Evolutionary conservation across 2,797 vertebrate species (phyloP).

Genomic region (Delichon dasypus): DNA sequence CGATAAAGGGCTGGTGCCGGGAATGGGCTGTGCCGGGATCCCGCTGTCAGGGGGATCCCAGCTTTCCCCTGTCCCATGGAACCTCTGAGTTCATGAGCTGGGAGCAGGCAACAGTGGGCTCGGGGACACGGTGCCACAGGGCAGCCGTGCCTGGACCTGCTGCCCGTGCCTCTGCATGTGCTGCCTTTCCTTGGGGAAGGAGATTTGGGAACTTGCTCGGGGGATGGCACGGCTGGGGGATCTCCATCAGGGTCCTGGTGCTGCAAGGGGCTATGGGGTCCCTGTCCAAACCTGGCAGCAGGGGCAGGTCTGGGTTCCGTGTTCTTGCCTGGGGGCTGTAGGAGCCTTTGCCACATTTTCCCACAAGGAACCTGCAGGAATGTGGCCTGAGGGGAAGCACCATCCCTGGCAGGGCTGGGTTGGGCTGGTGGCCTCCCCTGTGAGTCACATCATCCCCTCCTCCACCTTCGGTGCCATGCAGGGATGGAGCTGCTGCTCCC

Average conservation of each 20-base stretch:
- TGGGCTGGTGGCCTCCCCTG: background rate
- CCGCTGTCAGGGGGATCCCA: background rate
- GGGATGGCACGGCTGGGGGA: too few species aligned
- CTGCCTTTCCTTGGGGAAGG: background rate
- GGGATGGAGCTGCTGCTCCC: background rate
- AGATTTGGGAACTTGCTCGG: background rate
- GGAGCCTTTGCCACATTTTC: background rate
- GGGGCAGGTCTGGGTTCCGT: background rate
- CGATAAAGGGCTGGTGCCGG: background rate
- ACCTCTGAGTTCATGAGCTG: background rate
- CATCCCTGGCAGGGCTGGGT: background rate
- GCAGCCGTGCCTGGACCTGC: background rate
- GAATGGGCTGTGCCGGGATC: background rate
- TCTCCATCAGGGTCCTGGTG: background rate
- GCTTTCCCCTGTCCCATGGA: background rate
- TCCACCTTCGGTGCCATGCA: background rate
- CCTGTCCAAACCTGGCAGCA: background rate
- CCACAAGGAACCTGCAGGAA: background rate
- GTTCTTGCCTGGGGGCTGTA: background rate
- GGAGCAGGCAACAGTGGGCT: background rate
- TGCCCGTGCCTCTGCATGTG: fast-evolving
- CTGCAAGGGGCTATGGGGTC: background rate
- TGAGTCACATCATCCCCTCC: background rate
- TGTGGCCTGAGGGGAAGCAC: background rate
- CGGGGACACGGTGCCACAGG: fast-evolving